Evolutionary conservation across 92 coral and sea anemone species (phyloP), one percentile per base, ranked within the genome.

Genomic region (Zoanthus sociatus): DNA sequence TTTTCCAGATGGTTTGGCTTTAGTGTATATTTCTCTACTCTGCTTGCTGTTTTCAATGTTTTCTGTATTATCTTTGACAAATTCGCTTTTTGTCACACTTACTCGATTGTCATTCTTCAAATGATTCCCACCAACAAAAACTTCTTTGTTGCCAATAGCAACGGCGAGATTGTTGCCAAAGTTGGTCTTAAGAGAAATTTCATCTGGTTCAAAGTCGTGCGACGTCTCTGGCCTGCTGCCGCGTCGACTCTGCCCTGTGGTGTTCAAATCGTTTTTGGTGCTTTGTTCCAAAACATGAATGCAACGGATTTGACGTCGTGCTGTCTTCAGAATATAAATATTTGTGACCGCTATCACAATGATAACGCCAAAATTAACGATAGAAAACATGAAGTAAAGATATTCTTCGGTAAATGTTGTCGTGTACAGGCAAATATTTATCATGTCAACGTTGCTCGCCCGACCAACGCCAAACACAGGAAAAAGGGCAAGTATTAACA

Each of bases 401-500:
- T 96, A 94, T 12, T 92, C 98, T 60, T 90, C 87, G 5, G 82
- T 85, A 7, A 96, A 91, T 4, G 94, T 92, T 72, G 95, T 95
- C 53, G 96, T 90, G 69, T 86, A 96, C 68, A 96, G 90, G 37
- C 98, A 96, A 54, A 96, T 94, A 70, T 93, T 93, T 45, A 89
- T 81, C 48, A 89, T 78, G 16, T 92, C 89, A 1, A 91, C 92
- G 76, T 55, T 79, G 51, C 56, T 86, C 2, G 93, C 90, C 3
- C 92, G 89, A 5, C 98, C 98, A 92, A 95, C 93, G 6, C 98
- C 98, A 5, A 94, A 76, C 67, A 87, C 83, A 1, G 98, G 98
- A 9, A 92, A 83, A 30, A 93, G 86, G 9, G 98, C 94, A 5
- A 96, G 78, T 11, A 92, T 11, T 1, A 90, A 71, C 63, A 94